Base-by-base conservation (phyloP, 2,888 invertebrate genomes). In the Rhopalosiphum nymphaeae region DNA sequence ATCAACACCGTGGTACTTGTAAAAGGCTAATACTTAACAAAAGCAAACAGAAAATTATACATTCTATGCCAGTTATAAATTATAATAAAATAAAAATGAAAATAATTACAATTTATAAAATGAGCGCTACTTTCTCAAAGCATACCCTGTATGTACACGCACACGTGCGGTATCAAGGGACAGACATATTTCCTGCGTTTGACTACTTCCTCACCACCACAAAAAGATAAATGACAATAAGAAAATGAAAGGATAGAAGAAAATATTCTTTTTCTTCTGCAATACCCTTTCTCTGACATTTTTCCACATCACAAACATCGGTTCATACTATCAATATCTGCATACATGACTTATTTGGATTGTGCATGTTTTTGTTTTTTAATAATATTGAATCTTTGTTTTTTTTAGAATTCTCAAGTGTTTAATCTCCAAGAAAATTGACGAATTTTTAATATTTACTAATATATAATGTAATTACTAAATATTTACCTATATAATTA, bases 181-280 rank as follows among this genome's bases (percentile, higher is more conserved):
- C 25, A 11, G 90, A 91, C 90, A 91, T 91, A 78, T 91, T 91
- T 91, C 78, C 67, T 91, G 67, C 46, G 11, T 67, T 91, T 91
- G 67, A 91, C 67, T 91, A 56, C 84, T 91, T 44, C 53, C 56
- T 85, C 53, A 13, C 36, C 42, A 10, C 49, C 78, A 5, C 16
- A 42, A 16, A 91, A 91, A 91, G 91, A 91, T 85, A 91, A 91
- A 91, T 85, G 91, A 85, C 56, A 85, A n/a, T 44, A n/a, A 57
- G 44, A 56, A 86, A 91, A 85, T 57, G 44, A 21, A 56, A 85
- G 91, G 56, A 91, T 25, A 91, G 85, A 91, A 91, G 44, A 57
- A 91, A 91, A 85, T 91, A 85, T 85, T 91, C 29, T 84, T 56
- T 91, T 78, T 21, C 53, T 26, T 78, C 78, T 36, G 7, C 78